phyloP scores from a whole-genome alignment of 2,888 invertebrate genomes.

The Agrilus cyanescens region DNA sequence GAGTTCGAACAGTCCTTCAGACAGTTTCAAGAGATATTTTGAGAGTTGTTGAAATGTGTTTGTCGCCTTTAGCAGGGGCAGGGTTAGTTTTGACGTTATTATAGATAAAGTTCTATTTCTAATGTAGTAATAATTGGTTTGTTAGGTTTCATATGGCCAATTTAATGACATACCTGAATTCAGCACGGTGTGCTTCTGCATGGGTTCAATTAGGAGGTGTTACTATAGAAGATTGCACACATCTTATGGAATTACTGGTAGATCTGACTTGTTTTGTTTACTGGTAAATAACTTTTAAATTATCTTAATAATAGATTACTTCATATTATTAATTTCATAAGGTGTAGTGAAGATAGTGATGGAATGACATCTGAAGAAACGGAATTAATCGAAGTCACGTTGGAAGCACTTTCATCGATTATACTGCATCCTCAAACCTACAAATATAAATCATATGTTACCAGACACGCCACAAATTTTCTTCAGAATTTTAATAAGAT shows the following conservation, averaged over 20 bases:
- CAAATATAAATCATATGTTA: conserved; percentile 39
- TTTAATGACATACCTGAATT: conserved; percentile 41
- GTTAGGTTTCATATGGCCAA: conserved; percentile 32
- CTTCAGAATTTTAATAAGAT: conserved; percentile 44
- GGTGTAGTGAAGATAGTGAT: conserved; percentile 36
- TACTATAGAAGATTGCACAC: conserved; percentile 30
- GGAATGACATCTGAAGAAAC: conserved; percentile 43
- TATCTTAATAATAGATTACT: not conserved
- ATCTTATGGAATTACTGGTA: conserved; percentile 28
- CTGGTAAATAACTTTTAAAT: conserved; percentile 25
- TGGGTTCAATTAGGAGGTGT: conserved; percentile 52
- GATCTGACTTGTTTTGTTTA: conserved; percentile 34
- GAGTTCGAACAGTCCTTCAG: conserved; percentile 33
- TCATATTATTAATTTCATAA: conserved; percentile 13
- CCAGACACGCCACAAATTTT: conserved; percentile 46
- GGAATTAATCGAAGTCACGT: conserved; percentile 46
- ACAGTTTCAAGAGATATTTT: conserved; percentile 36
- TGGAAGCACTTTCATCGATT: conserved; percentile 49
- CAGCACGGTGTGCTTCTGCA: conserved; percentile 43
- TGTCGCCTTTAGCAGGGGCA: conserved; percentile 28
- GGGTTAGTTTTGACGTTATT: conserved; percentile 20
- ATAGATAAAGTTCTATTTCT: conserved; percentile 1
- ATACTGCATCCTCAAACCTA: conserved; percentile 50
- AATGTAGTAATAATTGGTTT: conserved; percentile 16
- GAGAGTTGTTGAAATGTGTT: conserved; percentile 34